Conservation (phyloP, 2,113 vertebrate species). For the Anguilla japonica region DNA sequence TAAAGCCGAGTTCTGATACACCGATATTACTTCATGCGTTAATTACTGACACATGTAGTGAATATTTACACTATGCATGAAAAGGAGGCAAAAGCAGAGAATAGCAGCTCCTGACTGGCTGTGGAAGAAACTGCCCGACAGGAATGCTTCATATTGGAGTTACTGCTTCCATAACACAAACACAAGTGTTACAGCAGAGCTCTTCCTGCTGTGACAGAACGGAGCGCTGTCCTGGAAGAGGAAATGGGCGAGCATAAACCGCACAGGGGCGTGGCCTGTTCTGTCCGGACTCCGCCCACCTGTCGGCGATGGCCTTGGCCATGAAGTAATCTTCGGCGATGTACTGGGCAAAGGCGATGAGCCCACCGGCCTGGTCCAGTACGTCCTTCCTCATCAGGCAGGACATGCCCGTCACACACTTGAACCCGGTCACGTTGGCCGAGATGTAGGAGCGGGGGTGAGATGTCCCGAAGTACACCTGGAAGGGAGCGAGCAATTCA, state of each 20-base stretch:
- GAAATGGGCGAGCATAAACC: not conserved
- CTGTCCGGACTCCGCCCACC: constrained; percentile 67
- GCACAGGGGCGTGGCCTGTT: not conserved
- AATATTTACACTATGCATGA: too few relatives aligned
- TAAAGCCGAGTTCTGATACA: too few relatives aligned
- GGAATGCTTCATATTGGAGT: too few relatives aligned
- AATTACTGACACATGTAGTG: too few relatives aligned
- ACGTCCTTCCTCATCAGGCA: constrained; percentile 97
- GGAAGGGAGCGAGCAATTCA: constrained; percentile 2
- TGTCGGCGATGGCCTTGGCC: constrained; percentile 97
- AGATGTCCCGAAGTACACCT: constrained; percentile 98
- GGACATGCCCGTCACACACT: constrained; percentile 98
- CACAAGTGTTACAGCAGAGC: too few relatives aligned
- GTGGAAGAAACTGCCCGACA: too few relatives aligned
- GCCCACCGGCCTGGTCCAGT: constrained; percentile 91
- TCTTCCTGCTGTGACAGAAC: not conserved
- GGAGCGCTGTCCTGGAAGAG: too few relatives aligned
- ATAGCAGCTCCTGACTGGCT: too few relatives aligned
- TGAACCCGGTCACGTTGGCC: constrained; percentile 93
- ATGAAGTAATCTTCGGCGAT: constrained; percentile 99
- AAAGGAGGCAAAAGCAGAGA: too few relatives aligned
- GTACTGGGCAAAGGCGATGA: constrained; percentile 94
- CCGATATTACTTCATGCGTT: too few relatives aligned
- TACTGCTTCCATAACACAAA: too few relatives aligned
- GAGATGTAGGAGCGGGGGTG: constrained; percentile 97